phyloP scores from a whole-genome alignment of 2,113 vertebrate species.

The Callionymus lyra region DNA sequence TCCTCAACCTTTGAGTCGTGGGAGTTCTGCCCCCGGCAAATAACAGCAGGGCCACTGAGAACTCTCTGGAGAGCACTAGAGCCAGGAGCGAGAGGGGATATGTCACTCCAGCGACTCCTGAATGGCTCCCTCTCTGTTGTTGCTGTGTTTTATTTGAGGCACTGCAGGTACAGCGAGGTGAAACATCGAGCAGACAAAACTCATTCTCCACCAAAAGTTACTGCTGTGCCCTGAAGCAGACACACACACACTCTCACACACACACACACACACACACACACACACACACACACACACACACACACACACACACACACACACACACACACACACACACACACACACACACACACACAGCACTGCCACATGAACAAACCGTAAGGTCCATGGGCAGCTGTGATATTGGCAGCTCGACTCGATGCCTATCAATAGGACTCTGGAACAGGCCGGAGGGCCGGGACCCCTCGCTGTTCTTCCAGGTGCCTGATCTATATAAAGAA shows the following conservation, averaged over 20 bases:
- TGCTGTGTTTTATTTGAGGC: too few relatives aligned
- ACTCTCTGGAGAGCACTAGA: too few relatives aligned
- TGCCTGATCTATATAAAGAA: conserved; percentile 37
- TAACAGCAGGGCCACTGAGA: too few relatives aligned
- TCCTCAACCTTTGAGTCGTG: too few relatives aligned
- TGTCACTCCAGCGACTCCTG: too few relatives aligned
- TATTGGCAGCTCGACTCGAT: conserved; percentile 39
- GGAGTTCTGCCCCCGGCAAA: too few relatives aligned
- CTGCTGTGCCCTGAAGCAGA: too few relatives aligned
- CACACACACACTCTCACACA: background rate
- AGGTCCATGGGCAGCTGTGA: conserved; percentile 45
- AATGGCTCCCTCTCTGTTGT: too few relatives aligned
- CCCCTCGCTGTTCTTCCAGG: conserved; percentile 45
- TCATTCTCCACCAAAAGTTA: too few relatives aligned
- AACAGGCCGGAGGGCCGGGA: conserved; percentile 31
- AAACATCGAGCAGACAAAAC: too few relatives aligned
- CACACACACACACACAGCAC: background rate
- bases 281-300: conserved; percentile 2
- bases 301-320: background rate
- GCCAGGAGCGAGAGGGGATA: too few relatives aligned
- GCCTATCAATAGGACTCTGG: conserved; percentile 49
- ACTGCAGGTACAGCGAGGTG: too few relatives aligned
- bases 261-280: background rate
- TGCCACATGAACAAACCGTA: conserved; percentile 18
- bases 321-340: background rate